Evolutionary conservation across 2,888 invertebrate species (phyloP).

Genomic region (Crematogaster levior): DNA sequence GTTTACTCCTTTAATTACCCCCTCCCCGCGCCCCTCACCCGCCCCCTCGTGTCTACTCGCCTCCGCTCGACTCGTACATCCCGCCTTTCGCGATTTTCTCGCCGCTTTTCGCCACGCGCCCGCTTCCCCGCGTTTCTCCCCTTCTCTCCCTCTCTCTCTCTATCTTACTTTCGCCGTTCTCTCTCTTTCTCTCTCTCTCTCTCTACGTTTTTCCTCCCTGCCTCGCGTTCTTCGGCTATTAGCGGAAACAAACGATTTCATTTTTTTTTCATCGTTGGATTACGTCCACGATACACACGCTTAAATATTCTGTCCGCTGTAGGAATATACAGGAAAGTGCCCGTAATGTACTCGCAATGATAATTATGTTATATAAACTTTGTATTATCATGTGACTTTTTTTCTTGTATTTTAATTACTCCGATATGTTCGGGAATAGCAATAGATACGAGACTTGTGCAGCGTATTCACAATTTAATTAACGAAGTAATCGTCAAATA

Average conservation of each 20-base stretch:
- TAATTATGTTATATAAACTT: conserved; percentile 55
- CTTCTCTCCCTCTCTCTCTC: background rate
- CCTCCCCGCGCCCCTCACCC: conserved; percentile 68
- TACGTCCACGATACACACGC: background rate
- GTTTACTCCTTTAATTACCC: conserved; percentile 82
- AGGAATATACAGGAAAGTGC: conserved; percentile 13
- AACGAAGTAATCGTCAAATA: background rate
- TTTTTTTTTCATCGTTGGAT: conserved; percentile 44
- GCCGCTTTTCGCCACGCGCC: conserved; percentile 18
- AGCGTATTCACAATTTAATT: background rate
- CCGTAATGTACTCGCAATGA: conserved; percentile 15
- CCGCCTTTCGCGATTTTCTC: conserved; percentile 61
- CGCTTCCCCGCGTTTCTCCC: background rate
- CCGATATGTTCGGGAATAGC: conserved; percentile 10
- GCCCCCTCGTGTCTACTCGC: conserved; percentile 56
- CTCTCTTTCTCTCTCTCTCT: background rate
- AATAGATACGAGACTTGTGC: background rate
- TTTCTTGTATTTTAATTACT: conserved; percentile 30
- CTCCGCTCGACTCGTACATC: conserved; percentile 39
- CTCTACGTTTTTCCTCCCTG: background rate
- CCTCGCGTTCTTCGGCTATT: background rate
- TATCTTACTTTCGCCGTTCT: background rate
- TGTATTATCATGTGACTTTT: conserved; percentile 36
- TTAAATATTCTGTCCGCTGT: background rate
- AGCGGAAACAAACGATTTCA: conserved; percentile 31